Conservation (phyloP, 1,140 invertebrate genomes). For the Cheumatopsyche charites region DNA sequence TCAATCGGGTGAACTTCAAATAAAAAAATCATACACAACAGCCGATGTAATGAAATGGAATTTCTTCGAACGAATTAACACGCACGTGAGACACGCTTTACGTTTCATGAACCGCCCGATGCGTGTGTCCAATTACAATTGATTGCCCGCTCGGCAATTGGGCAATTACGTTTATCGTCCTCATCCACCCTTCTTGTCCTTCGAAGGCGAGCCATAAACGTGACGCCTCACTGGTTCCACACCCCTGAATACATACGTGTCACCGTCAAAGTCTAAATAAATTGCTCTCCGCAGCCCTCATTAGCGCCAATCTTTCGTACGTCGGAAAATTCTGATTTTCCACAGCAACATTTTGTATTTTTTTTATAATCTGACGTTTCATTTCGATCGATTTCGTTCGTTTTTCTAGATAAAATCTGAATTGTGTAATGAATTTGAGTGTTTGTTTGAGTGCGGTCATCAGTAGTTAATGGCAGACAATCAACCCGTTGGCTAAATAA, state of each 20-base stretch:
- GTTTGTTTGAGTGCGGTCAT: neutral
- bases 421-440: neutral
- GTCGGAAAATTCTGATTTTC: no score
- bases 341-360: no score
- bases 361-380: no score
- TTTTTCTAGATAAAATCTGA: neutral
- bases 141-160: conserved; percentile 43
- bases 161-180: conserved; percentile 45
- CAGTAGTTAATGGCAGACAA: conserved; percentile 25
- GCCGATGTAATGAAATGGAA: no score
- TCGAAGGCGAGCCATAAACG: conserved; percentile 28
- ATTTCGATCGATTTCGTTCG: neutral
- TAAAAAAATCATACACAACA: no score
- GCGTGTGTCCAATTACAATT: conserved; percentile 47
- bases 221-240: conserved; percentile 29
- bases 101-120: conserved; percentile 34
- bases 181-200: conserved; percentile 25
- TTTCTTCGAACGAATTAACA: no score
- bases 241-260: conserved; percentile 24
- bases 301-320: no score
- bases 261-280: conserved; percentile 25
- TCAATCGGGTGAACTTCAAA: no score
- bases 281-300: neutral
- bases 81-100: no score
- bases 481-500: conserved; percentile 26